These are phyloP conservation scores for Caranx ignobilis DNA, from an alignment of 2,113 vertebrate species.

Conservation along the genomic window DNA sequence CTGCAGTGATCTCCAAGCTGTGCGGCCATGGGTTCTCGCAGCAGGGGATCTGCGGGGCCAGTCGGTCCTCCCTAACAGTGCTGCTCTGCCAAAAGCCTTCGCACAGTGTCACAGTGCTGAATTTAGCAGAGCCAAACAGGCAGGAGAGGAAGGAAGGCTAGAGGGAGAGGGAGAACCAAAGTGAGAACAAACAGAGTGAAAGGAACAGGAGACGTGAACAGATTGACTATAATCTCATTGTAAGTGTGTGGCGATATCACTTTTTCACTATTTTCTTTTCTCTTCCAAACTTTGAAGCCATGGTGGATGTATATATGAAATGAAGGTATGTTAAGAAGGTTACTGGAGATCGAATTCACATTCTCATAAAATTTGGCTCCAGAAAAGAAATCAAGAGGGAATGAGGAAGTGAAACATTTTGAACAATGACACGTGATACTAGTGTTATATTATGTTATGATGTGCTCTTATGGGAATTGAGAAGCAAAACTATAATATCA, in stretches of 20 bases:
- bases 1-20: conserved; percentile 60
- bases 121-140: conserved; percentile 75
- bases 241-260: conserved; percentile 1
- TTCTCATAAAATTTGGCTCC: conserved; percentile 15
- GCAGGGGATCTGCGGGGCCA: conserved; percentile 66
- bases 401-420: neutral
- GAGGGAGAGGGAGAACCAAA: conserved; percentile 35
- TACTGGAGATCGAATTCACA: neutral
- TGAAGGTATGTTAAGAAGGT: neutral
- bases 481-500: neutral
- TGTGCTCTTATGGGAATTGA: neutral
- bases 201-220: neutral
- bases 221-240: neutral
- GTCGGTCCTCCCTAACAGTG: conserved; percentile 65
- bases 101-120: conserved; percentile 73
- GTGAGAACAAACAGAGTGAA: conserved; percentile 36
- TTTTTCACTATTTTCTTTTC: neutral
- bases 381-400: conserved; percentile 10
- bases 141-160: conserved; percentile 54
- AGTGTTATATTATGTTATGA: neutral
- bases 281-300: neutral
- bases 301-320: neutral
- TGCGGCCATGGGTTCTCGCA: conserved; percentile 62
- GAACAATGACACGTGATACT: neutral
- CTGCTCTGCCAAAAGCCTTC: conserved; percentile 75